phyloP scores from a whole-genome alignment of 2,797 vertebrate genomes.

The Clamator glandarius region DNA sequence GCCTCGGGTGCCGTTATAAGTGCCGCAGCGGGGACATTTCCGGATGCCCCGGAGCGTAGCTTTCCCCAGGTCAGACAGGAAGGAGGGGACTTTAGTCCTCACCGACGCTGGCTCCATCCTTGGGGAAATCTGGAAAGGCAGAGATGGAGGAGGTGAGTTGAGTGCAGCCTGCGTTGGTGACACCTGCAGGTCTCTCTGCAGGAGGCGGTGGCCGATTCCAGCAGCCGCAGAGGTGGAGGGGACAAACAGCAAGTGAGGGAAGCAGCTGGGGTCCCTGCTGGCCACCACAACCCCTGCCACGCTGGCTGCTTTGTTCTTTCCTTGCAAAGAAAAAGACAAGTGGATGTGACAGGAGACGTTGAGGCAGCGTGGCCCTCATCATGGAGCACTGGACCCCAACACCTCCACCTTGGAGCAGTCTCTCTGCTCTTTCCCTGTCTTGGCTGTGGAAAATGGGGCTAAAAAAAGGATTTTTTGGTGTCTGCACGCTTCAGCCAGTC shows the following conservation, averaged over 20 bases:
- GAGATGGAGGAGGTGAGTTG: background rate
- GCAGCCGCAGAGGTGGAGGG: background rate
- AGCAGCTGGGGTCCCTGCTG: background rate
- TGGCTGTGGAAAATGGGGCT: fast-evolving
- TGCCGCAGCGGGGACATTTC: conserved; percentile 90
- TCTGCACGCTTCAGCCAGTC: no score
- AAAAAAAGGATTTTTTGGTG: background rate
- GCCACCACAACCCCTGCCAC: no score
- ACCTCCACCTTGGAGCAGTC: background rate
- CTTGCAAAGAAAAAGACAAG: background rate
- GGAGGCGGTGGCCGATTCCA: background rate
- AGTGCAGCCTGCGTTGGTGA: no score
- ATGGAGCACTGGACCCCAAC: fast-evolving
- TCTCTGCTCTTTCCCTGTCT: background rate
- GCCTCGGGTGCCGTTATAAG: conserved; percentile 93
- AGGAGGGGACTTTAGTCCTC: conserved; percentile 84
- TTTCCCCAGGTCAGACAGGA: conserved; percentile 91
- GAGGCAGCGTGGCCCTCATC: background rate
- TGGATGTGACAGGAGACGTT: fast-evolving
- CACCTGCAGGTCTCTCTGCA: no score
- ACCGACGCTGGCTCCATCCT: conserved; percentile 76
- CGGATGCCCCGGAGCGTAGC: conserved; percentile 91
- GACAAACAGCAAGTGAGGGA: no score
- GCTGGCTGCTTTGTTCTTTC: background rate
- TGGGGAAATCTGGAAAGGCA: conserved; percentile 14